phyloP scores from a whole-genome alignment of 2,888 invertebrate species.

The Eupithecia pulchellata region DNA sequence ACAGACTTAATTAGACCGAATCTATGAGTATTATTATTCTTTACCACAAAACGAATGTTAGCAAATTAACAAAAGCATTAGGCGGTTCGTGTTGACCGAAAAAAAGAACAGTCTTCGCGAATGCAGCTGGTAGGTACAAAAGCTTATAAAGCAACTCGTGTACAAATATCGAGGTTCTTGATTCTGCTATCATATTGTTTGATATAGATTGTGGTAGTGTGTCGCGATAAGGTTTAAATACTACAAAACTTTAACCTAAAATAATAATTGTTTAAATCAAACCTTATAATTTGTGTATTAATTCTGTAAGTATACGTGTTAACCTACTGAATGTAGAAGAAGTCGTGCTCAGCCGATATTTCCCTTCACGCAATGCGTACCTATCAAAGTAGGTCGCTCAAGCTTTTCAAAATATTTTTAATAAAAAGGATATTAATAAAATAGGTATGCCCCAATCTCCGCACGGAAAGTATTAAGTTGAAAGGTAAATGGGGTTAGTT shows the following conservation, averaged over 20 bases:
- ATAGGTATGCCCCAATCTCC: neutral
- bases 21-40: too few relatives aligned
- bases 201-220: neutral
- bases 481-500: constrained; percentile 24
- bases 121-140: neutral
- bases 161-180: neutral
- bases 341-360: neutral
- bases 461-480: neutral
- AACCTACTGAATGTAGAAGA: neutral
- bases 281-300: neutral
- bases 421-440: neutral
- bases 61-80: too few relatives aligned
- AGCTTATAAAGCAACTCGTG: neutral
- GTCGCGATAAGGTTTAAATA: neutral
- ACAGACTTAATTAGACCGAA: too few relatives aligned
- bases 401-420: neutral
- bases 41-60: too few relatives aligned
- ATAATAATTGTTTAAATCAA: neutral
- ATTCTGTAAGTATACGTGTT: neutral
- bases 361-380: constrained; percentile 3
- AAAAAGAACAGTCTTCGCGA: too few relatives aligned
- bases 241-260: neutral
- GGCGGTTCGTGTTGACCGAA: too few relatives aligned
- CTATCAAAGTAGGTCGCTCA: neutral
- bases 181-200: neutral